Base-by-base conservation (phyloP, 1,140 invertebrate species). In the Homalodisca vitripennis region DNA sequence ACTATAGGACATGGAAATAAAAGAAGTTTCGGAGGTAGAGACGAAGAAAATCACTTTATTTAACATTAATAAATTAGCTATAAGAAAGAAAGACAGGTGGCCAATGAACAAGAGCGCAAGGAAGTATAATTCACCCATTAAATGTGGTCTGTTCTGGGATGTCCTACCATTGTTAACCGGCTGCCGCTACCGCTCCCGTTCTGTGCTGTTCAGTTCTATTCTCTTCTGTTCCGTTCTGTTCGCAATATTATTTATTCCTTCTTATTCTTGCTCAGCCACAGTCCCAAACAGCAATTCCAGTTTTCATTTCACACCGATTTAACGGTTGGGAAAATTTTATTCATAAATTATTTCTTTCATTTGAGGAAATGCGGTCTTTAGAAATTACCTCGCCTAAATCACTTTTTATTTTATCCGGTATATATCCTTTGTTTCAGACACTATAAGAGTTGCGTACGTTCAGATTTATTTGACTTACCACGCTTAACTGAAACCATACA, bases 271-370 rank as follows among this genome's bases (percentile, higher is more conserved):
- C n/a, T 3, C 48, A 22, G n/a, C 3, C 48, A n/a, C 48, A 22
- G 48, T 22, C 48, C 48, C 48, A 51, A 10, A 51, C 48, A 51
- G 48, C 48, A 51, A 51, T 51, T n/a, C 48, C 27, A 30, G 55
- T 26, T 60, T 60, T 60, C 27, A 60, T 60, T 60, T 60, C 10
- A 27, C 55, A 60, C 24, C 22, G 55, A 60, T 60, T 60, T 60
- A 13, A 60, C 48, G 48, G 48, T 51, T 22, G n/a, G 55, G 27
- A 60, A 26, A 27, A 60, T 27, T 27, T 60, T 60, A 60, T 60
- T 60, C 55, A 60, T 60, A 60, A 60, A 60, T 30, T 60, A 60
- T 60, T 30, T 17, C 55, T 26, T 27, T 60, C 55, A 26, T 60
- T 60, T 13, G 6, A 60, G 55, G n/a, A 60, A 60, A 26, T 24